phyloP scores from a whole-genome alignment of 1,140 invertebrate genomes.

The Olivierus martensii region DNA sequence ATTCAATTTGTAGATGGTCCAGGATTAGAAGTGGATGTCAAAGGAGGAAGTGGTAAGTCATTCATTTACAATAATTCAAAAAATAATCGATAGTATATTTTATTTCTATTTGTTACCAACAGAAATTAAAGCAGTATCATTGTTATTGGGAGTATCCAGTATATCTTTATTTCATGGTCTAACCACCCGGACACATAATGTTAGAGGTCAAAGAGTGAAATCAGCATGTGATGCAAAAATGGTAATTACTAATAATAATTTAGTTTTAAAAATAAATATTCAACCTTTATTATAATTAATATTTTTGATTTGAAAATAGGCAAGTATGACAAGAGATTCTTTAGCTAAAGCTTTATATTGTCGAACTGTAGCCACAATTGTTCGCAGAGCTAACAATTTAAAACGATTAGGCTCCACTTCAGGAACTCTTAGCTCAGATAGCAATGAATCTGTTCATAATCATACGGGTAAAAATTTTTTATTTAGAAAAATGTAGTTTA shows the following conservation, averaged over 20 bases:
- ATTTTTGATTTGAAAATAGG: conserved; percentile 32
- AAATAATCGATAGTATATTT: background rate
- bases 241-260: conserved; percentile 29
- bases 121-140: conserved; percentile 68
- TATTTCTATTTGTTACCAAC: conserved; percentile 18
- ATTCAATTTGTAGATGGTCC: conserved; percentile 61
- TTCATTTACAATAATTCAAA: background rate
- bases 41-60: conserved; percentile 25
- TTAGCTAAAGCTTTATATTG: conserved; percentile 86
- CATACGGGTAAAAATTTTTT: conserved; percentile 37
- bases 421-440: conserved; percentile 76
- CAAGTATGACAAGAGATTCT: conserved; percentile 71
- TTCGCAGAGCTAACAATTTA: conserved; percentile 76
- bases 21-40: conserved; percentile 13
- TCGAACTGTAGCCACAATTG: conserved; percentile 86
- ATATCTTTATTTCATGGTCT: conserved; percentile 62
- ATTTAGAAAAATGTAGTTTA: too few relatives aligned
- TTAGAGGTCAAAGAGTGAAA: conserved; percentile 64
- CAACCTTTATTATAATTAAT: background rate
- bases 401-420: conserved; percentile 69
- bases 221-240: conserved; percentile 68
- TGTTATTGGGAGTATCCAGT: conserved; percentile 61
- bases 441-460: conserved; percentile 80
- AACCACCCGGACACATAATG: conserved; percentile 66
- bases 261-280: background rate